These are phyloP conservation scores for Scleropages formosus DNA, from an alignment of 2,797 vertebrate species.

Conservation along the genomic window DNA sequence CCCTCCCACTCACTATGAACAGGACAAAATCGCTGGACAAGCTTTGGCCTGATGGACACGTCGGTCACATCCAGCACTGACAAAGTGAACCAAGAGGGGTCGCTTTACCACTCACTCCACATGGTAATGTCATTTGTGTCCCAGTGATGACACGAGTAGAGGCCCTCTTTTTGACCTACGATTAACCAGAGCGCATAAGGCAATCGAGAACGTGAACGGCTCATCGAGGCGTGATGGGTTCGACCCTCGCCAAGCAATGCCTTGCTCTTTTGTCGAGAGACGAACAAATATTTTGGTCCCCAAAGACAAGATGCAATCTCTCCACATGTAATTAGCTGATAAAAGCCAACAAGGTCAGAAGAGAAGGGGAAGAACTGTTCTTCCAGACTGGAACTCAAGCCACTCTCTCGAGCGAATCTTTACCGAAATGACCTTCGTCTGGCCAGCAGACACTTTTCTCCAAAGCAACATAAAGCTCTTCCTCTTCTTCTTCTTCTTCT, in stretches of 20 bases:
- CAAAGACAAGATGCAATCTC: slow-evolving; percentile 33
- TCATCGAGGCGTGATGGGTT: slow-evolving; percentile 33
- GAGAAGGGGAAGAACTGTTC: slow-evolving; percentile 17
- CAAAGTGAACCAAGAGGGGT: neutral
- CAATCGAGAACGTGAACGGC: slow-evolving; percentile 16
- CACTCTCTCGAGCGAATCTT: neutral
- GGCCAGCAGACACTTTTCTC: neutral
- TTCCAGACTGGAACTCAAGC: neutral
- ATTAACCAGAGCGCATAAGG: neutral
- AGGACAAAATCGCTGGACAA: too few species aligned
- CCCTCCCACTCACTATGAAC: too few species aligned
- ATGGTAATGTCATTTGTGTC: neutral
- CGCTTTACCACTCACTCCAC: too few species aligned
- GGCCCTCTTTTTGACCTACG: neutral
- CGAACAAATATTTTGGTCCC: slow-evolving; percentile 39
- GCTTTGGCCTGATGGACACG: too few species aligned
- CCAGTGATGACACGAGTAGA: neutral
- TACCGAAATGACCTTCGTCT: neutral
- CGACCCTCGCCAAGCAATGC: slow-evolving; percentile 37
- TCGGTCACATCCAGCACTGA: too few species aligned
- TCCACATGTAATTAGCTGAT: slow-evolving; percentile 34
- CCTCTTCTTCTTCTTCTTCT: neutral
- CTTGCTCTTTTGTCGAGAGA: slow-evolving; percentile 25
- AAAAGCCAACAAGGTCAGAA: slow-evolving; percentile 36
- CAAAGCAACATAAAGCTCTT: neutral